A percentile compares a stretch with the other conserved stretches of the same genome.
Evolutionary conservation across 2,888 invertebrate genomes (phyloP).

Genomic region (Idaea straminata): DNA sequence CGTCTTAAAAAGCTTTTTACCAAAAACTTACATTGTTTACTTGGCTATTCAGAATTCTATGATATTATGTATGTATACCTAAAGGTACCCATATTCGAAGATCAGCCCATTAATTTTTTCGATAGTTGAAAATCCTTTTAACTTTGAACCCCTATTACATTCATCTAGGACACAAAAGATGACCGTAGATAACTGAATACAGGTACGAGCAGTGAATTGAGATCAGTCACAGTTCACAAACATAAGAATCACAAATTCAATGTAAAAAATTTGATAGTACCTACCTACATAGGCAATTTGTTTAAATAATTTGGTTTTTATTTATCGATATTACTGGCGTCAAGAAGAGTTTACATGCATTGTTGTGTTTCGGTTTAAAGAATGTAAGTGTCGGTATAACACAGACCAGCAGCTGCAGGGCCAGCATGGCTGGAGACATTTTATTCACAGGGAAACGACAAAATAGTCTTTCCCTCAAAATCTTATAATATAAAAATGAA

Average conservation of each 20-base stretch:
- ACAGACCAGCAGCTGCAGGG: too few species aligned
- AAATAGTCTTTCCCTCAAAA: too few species aligned
- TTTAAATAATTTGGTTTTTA: too few species aligned
- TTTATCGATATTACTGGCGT: too few species aligned
- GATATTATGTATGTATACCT: background rate
- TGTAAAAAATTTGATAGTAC: too few species aligned
- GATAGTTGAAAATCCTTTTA: background rate
- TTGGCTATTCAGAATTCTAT: background rate
- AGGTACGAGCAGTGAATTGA: background rate
- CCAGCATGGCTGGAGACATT: too few species aligned
- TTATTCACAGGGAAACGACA: too few species aligned
- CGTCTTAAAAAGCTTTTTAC: background rate
- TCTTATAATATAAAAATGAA: too few species aligned
- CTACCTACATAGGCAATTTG: too few species aligned
- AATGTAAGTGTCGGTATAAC: too few species aligned
- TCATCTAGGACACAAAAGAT: conserved; percentile 24
- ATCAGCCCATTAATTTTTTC: background rate
- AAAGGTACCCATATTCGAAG: background rate
- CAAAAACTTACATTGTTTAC: background rate
- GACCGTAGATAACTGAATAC: conserved; percentile 4
- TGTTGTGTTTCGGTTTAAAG: too few species aligned
- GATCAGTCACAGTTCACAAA: conserved; percentile 11
- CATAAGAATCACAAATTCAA: conserved; percentile 20
- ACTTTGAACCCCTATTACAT: conserved; percentile 26
- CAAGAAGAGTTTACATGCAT: too few species aligned